Evolutionary conservation across 2,888 invertebrate genomes (phyloP), one percentile per base, ranked within the genome.

Genomic region (Melanostoma mellinum): DNA sequence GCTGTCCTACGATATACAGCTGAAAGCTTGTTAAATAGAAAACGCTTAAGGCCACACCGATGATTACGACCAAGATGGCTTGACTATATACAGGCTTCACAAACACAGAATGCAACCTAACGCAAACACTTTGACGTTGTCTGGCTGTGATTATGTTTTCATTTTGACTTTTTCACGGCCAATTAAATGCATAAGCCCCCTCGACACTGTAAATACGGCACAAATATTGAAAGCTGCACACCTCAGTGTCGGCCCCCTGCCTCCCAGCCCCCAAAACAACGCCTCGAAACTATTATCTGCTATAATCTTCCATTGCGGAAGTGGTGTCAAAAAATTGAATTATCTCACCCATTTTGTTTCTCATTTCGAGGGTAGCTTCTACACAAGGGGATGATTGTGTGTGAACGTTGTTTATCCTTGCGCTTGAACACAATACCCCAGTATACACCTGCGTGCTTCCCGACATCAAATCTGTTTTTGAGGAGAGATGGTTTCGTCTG

Each of bases 81-180:
- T 20, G 20, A 1, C 20, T 20, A 20, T 20, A 20, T 1, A 55
- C 33, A 63, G n/a, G 36, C 10, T 3, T 0, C 6, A 10, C 36
- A 42, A 6, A 2, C 36, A 56, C 36, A 56, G 60, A 69, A 81
- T 69, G 76, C 72, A 68, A 38, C 52, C 75, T 75, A 56, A 75
- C 72, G 58, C 75, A 84, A 71, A 48, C 69, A 85, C 85, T 80
- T 58, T 79, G 81, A 77, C 55, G 81, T 50, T 85, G 80, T 80
- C 85, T 87, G 84, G 60, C 87, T 88, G 89, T 90, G 90, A 90
- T 90, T 90, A 90, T 90, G 88, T 90, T 90, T 90, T 88, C 90
- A 90, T 91, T 91, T 91, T 89, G 88, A 90, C 90, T 90, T 90
- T 89, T 90, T 90, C 89, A 90, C 89, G 90, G 89, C 89, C 91